These are phyloP conservation scores for Engystomops pustulosus DNA, from an alignment of 2,113 vertebrate species.

Conservation along the genomic window DNA sequence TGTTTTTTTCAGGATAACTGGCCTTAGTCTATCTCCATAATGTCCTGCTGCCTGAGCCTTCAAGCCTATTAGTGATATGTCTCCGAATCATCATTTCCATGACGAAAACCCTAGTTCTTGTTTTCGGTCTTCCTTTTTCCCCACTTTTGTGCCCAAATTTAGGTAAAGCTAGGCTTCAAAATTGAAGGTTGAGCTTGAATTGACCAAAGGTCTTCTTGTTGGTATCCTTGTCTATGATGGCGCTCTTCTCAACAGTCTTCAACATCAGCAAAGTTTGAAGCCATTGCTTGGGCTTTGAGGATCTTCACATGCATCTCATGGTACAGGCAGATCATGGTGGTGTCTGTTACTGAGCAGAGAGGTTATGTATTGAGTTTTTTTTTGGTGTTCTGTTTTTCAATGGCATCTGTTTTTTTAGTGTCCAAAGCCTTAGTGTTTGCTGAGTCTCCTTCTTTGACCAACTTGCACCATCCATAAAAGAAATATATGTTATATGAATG, in stretches of 20 bases:
- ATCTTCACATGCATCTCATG: background rate
- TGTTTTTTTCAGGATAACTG: no score
- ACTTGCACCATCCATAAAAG: no score
- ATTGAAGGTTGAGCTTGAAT: background rate
- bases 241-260: background rate
- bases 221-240: background rate
- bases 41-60: background rate
- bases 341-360: no score
- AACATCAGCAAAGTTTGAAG: background rate
- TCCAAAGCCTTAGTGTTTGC: no score
- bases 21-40: background rate
- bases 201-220: background rate
- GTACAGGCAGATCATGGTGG: background rate
- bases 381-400: no score
- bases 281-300: background rate
- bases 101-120: no score
- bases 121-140: background rate
- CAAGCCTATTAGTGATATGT: background rate
- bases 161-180: background rate
- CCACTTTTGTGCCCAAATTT: background rate
- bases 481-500: no score
- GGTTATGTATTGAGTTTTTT: no score
- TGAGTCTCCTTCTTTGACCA: no score
- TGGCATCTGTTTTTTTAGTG: no score
- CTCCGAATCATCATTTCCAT: background rate